Evolutionary conservation across 30 jellyfish, hydroid and myxozoan genomes (phyloP).

Genomic region (Aurelia aurita): DNA sequence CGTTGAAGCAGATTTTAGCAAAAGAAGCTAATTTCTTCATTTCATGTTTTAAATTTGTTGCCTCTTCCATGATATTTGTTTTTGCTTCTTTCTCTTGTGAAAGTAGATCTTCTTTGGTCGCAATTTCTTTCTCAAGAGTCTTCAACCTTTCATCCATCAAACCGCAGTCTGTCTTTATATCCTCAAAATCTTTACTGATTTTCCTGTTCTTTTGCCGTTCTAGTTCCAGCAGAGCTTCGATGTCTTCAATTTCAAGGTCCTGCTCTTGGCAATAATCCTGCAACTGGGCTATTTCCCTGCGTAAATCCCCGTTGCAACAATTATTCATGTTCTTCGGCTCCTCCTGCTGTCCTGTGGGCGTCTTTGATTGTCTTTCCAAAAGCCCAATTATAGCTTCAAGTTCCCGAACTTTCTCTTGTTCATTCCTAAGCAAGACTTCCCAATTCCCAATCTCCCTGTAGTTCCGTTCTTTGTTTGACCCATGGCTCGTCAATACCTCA

Average conservation of each 20-base stretch:
- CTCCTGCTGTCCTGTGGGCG: background rate
- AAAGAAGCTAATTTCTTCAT: background rate
- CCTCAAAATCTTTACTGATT: background rate
- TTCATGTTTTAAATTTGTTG: background rate
- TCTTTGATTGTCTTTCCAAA: background rate
- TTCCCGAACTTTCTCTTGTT: background rate
- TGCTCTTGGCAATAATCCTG: background rate
- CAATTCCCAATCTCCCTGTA: background rate
- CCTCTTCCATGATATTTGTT: too few species aligned
- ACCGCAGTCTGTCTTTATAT: background rate
- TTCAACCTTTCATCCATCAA: background rate
- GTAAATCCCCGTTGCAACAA: background rate
- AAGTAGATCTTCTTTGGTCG: background rate
- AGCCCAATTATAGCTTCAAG: background rate
- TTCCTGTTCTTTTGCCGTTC: background rate
- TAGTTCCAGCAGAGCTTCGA: background rate
- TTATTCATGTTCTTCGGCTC: background rate
- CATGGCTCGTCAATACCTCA: background rate
- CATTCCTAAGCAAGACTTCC: background rate
- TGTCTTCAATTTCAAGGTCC: constrained; percentile 4
- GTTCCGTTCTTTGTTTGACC: background rate
- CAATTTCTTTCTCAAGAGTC: background rate
- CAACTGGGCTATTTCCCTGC: background rate
- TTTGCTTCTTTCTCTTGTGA: background rate
- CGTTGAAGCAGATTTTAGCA: background rate